Evolutionary conservation across 2,797 vertebrate species (phyloP), one percentile per base, ranked within the genome.

Genomic region (Hemibagrus guttatus): DNA sequence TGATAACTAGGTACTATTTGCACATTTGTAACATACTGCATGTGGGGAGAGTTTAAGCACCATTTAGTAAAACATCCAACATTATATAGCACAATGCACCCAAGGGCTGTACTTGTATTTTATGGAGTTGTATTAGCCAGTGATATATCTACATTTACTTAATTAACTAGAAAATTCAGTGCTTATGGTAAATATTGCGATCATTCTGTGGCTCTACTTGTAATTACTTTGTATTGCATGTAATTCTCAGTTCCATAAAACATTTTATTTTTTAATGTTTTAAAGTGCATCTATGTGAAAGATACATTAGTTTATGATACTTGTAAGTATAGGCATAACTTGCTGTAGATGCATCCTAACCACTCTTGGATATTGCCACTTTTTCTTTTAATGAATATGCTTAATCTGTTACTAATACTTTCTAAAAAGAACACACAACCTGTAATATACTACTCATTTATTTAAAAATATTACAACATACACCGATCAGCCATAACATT

Each of bases 1-100:
- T 87, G 17, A 69, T 74, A 74, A 74, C 79, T 69, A 61, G n/a
- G n/a, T n/a, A 49, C 39, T 66, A 63, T 82, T 86, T 82, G 69
- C n/a, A 7, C 54, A 66, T 80, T 86, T 31, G 26, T 86, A 81
- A 81, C 71, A 52, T 71, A 17, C 76, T 26, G 54, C 11, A 81
- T 21, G 28, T 7, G 35, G 6, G 39, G 54, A 61, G 58, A 80
- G 35, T 35, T n/a, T 80, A 69, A 86, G 31, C 66, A 81, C 64
- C 39, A 23, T 54, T 80, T 58, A 9, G 74, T n/a, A 81, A 42
- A 81, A 63, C 16, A 58, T 28, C 5, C 52, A 69, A 49, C 42
- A 72, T 81, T 31, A 72, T 61, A 81, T 31, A 54, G 80, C 46
- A 66, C 63, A 81, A n/a, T 21, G 63, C 63, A 58, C 64, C 56